Evolutionary conservation across 2,888 invertebrate species (phyloP).

Genomic region (Pristionchus japonicus): DNA sequence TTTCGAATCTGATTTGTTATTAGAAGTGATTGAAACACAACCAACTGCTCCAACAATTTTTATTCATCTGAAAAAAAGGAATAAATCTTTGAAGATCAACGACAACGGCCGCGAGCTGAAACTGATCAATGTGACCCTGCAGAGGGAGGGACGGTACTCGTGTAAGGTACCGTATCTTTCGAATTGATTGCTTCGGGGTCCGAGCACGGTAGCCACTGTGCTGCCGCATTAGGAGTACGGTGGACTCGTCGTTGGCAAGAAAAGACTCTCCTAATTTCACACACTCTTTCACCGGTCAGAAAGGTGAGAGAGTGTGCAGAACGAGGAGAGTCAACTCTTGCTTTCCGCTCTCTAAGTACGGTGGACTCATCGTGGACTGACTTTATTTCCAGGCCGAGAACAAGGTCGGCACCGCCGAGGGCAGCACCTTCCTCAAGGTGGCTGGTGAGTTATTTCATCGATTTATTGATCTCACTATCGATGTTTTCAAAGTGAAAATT

Average conservation of each 20-base stretch:
- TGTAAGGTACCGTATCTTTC: slow-evolving; percentile 14
- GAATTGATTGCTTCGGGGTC: no score
- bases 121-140: slow-evolving; percentile 51
- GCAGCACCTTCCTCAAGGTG: slow-evolving; percentile 71
- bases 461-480: neutral
- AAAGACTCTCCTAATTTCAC: no score
- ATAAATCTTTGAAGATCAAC: slow-evolving; percentile 46
- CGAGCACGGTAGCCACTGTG: no score
- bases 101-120: slow-evolving; percentile 48
- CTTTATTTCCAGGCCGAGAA: slow-evolving; percentile 76
- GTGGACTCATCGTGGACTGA: no score
- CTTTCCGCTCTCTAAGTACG: no score
- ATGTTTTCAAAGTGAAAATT: no score
- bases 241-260: no score
- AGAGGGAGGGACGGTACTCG: slow-evolving; percentile 75
- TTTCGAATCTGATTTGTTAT: neutral
- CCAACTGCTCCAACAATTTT: no score
- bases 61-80: neutral
- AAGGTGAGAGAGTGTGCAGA: no score
- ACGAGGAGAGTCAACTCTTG: no score
- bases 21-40: neutral
- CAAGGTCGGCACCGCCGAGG: slow-evolving; percentile 75
- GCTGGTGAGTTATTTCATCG: slow-evolving; percentile 57
- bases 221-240: no score
- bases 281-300: no score